phyloP scores from a whole-genome alignment of 2,113 vertebrate genomes.

The Mirza zaza region DNA sequence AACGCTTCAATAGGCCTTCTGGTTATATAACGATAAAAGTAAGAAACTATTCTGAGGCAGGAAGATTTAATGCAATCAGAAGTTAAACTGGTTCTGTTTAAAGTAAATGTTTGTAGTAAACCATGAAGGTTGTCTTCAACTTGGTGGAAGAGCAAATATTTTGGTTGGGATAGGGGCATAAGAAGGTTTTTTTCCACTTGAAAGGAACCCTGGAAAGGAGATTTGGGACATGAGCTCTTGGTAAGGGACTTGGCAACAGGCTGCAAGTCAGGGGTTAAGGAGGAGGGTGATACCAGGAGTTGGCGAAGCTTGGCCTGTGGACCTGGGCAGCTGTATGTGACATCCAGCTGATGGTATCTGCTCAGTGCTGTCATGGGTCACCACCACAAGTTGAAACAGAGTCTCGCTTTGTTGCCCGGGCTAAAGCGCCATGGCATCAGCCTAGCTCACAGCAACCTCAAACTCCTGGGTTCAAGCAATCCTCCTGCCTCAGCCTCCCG shows the following conservation, averaged over 20 bases:
- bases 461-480: no score
- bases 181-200: neutral
- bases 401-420: no score
- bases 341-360: neutral
- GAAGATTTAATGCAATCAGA: slow-evolving; percentile 9
- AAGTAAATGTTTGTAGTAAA: neutral
- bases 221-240: neutral
- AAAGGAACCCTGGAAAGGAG: neutral
- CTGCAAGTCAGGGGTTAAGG: neutral
- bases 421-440: no score
- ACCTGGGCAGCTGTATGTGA: neutral
- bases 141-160: neutral
- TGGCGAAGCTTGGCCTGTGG: neutral
- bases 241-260: neutral
- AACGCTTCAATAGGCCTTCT: slow-evolving; percentile 7
- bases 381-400: no score
- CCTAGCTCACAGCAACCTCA: no score
- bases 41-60: neutral
- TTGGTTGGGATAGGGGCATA: neutral
- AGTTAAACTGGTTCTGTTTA: neutral
- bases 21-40: slow-evolving; percentile 19
- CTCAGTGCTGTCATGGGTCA: no score
- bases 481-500: no score
- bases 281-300: no score
- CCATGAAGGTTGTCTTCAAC: neutral